Percentiles rank a stretch among this genome's conserved stretches.
These are phyloP conservation scores for Acromyrmex charruanus DNA, from an alignment of 1,140 invertebrate genomes.

Conservation along the genomic window DNA sequence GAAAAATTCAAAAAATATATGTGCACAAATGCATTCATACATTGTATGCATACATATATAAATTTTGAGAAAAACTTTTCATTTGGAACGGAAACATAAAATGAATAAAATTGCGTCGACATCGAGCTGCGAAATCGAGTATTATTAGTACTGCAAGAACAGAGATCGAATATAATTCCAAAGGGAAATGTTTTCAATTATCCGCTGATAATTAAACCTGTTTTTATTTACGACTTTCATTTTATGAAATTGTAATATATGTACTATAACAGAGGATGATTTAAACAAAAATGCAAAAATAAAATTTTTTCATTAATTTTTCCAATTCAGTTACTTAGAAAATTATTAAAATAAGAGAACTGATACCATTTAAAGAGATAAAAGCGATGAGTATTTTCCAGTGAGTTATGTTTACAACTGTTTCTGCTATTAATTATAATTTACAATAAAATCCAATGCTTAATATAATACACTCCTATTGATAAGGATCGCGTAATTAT, in stretches of 20 bases:
- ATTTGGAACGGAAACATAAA: constrained; percentile 36
- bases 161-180: not conserved
- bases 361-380: constrained; percentile 19
- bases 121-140: not conserved
- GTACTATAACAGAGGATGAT: not conserved
- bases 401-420: not conserved
- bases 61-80: constrained; percentile 30
- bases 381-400: not conserved
- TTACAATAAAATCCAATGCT: not conserved
- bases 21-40: too few species aligned
- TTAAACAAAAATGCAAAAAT: constrained; percentile 7
- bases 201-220: constrained; percentile 7
- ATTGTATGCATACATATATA: not conserved
- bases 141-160: constrained; percentile 36
- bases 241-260: constrained; percentile 29
- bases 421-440: not conserved
- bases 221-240: constrained; percentile 1
- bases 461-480: not conserved
- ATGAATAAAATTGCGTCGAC: constrained; percentile 12
- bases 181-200: constrained; percentile 45
- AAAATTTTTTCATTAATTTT: not conserved
- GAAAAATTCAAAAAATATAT: constrained; percentile 3
- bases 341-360: not conserved
- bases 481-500: not conserved
- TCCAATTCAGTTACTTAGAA: not conserved